Evolutionary conservation across 2,888 invertebrate genomes (phyloP).

Genomic region (Marasmarcha lunaedactyla): DNA sequence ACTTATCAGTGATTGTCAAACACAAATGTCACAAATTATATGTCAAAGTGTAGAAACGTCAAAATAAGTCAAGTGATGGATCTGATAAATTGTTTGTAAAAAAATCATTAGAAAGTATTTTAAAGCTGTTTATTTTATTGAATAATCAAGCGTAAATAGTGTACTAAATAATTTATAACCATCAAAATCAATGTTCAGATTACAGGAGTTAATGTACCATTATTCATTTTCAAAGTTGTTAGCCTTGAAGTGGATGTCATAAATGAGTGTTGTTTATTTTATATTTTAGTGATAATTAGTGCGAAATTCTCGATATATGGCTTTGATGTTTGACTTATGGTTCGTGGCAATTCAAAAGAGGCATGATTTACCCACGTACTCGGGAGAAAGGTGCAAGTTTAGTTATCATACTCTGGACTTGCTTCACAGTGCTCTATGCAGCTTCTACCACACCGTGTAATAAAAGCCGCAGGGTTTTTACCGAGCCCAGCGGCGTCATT

Average conservation of each 20-base stretch:
- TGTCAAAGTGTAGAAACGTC: slow-evolving; percentile 17
- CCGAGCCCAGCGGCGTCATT: slow-evolving; percentile 85
- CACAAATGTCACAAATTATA: slow-evolving; percentile 4
- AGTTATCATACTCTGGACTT: slow-evolving; percentile 60
- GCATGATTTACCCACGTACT: slow-evolving; percentile 66
- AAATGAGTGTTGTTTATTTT: slow-evolving; percentile 69
- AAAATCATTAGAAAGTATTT: slow-evolving; percentile 57
- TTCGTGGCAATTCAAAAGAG: slow-evolving; percentile 53
- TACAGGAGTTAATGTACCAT: slow-evolving; percentile 35
- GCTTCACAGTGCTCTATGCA: slow-evolving; percentile 54
- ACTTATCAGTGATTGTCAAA: background rate
- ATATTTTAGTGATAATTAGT: slow-evolving; percentile 62
- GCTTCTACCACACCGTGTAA: slow-evolving; percentile 78
- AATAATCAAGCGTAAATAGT: background rate
- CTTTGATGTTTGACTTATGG: slow-evolving; percentile 67
- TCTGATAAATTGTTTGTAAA: slow-evolving; percentile 54
- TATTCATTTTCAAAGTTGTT: slow-evolving; percentile 54
- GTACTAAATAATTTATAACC: slow-evolving; percentile 21
- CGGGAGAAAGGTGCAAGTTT: slow-evolving; percentile 64
- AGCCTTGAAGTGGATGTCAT: slow-evolving; percentile 70
- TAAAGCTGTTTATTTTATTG: slow-evolving; percentile 13
- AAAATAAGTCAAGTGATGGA: slow-evolving; percentile 42
- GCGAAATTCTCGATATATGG: slow-evolving; percentile 62
- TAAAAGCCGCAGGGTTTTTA: slow-evolving; percentile 84
- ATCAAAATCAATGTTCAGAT: slow-evolving; percentile 23